Percentiles rank a stretch among this genome's conserved stretches.
Conservation (phyloP, 2,113 vertebrate species). For the Oriolus oriolus region DNA sequence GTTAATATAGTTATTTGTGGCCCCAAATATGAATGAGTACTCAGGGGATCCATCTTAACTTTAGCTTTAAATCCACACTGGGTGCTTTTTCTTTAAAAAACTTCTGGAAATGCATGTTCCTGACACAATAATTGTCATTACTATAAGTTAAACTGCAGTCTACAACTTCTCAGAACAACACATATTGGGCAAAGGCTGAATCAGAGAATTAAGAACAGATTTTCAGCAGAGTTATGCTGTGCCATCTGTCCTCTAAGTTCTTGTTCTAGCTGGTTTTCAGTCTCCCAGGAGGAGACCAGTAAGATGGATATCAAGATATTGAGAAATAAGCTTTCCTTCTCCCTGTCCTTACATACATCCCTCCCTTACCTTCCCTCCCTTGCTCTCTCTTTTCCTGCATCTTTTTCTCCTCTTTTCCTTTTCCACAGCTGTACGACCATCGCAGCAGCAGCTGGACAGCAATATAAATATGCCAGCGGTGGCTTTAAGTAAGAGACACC, state of each 20-base stretch:
- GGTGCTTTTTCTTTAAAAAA: background rate
- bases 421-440: background rate
- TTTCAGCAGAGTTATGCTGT: background rate
- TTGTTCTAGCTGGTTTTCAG: background rate
- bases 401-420: background rate
- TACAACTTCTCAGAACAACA: background rate
- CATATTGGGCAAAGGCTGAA: background rate
- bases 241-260: constrained; percentile 21
- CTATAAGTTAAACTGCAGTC: background rate
- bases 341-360: background rate
- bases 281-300: background rate
- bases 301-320: background rate
- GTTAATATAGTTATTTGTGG: background rate
- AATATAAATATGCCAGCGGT: background rate
- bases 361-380: background rate
- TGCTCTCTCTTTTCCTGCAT: accelerated
- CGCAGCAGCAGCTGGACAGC: background rate
- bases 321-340: background rate
- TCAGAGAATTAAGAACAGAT: background rate
- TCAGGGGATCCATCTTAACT: background rate
- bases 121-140: background rate
- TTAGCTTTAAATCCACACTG: background rate
- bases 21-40: background rate
- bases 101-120: background rate
- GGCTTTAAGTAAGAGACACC: background rate